Evolutionary conservation across 2,888 invertebrate species (phyloP).

Genomic region (Lasioglossum zephyrum): DNA sequence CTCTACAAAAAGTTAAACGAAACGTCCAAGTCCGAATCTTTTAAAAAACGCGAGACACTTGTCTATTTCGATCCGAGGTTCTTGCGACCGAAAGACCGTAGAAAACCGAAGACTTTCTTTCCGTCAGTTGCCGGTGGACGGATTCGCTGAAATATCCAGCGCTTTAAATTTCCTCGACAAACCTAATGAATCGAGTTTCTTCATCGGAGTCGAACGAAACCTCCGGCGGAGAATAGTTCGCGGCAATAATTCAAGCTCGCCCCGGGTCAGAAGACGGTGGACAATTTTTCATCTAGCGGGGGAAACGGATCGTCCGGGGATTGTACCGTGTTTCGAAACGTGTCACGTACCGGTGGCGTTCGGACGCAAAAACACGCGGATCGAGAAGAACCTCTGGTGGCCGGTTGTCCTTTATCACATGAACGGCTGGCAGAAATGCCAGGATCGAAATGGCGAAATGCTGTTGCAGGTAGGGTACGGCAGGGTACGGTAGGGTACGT

Average conservation of each 20-base stretch:
- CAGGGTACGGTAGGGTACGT: slow-evolving; percentile 10
- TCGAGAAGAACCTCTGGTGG: slow-evolving; percentile 10
- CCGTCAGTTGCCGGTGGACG: neutral
- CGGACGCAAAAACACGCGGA: slow-evolving; percentile 23
- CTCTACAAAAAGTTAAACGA: no score
- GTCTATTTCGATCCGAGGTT: neutral
- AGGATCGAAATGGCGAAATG: slow-evolving; percentile 50
- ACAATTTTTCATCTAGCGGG: slow-evolving; percentile 24
- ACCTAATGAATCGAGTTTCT: slow-evolving; percentile 23
- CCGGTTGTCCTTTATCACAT: slow-evolving; percentile 23
- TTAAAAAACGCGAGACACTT: neutral
- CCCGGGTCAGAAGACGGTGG: neutral
- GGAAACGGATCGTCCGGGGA: slow-evolving; percentile 12
- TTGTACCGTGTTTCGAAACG: slow-evolving; percentile 35
- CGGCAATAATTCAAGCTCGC: slow-evolving; percentile 19
- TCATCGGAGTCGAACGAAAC: slow-evolving; percentile 1
- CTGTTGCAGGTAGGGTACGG: slow-evolving; percentile 31
- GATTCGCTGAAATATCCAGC: neutral
- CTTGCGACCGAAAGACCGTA: neutral
- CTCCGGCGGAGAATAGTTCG: neutral
- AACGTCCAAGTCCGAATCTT: neutral
- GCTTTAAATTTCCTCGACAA: neutral
- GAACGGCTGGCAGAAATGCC: slow-evolving; percentile 9
- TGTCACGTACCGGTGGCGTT: slow-evolving; percentile 29
- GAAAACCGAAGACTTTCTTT: neutral